Conservation (phyloP, 2,797 vertebrate species). For the Sebastes ruberrimus region DNA sequence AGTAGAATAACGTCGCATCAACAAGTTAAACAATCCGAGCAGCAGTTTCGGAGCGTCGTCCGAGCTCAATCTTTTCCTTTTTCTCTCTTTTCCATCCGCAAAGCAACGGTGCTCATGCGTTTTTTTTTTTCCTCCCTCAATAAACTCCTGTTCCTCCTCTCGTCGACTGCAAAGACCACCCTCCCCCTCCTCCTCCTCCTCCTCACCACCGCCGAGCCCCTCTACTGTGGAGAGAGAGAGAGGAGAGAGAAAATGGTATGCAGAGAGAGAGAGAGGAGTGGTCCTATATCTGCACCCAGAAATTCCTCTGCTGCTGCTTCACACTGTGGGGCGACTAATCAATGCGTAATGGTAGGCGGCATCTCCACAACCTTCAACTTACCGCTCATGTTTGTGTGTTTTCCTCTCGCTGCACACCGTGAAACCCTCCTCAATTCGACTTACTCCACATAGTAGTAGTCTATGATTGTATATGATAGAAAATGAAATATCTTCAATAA, state of each 20-base stretch:
- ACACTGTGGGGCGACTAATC: slow-evolving; percentile 54
- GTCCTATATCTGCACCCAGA: slow-evolving; percentile 77
- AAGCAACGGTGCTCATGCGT: slow-evolving; percentile 52
- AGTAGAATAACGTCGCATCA: slow-evolving; percentile 72
- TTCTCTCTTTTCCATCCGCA: slow-evolving; percentile 50
- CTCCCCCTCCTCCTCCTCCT: slow-evolving; percentile 53
- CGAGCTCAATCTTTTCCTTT: slow-evolving; percentile 26
- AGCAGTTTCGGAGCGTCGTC: slow-evolving; percentile 60
- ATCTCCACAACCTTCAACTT: slow-evolving; percentile 51
- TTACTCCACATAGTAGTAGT: background rate
- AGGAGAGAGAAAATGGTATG: slow-evolving; percentile 63
- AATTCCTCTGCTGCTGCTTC: slow-evolving; percentile 72
- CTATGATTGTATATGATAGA: background rate
- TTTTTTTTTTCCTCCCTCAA: slow-evolving; percentile 71
- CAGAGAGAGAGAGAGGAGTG: slow-evolving; percentile 70
- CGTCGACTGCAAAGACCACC: slow-evolving; percentile 82
- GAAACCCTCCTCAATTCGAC: background rate
- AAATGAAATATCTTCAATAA: background rate
- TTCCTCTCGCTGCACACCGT: background rate
- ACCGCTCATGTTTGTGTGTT: slow-evolving; percentile 19
- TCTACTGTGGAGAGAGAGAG: slow-evolving; percentile 60
- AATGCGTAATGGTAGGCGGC: slow-evolving; percentile 69
- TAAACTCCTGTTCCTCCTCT: slow-evolving; percentile 79
- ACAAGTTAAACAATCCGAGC: slow-evolving; percentile 81
- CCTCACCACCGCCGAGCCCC: slow-evolving; percentile 57